Conservation (phyloP, 2,797 vertebrate species). For the Anomalospiza imberbis region DNA sequence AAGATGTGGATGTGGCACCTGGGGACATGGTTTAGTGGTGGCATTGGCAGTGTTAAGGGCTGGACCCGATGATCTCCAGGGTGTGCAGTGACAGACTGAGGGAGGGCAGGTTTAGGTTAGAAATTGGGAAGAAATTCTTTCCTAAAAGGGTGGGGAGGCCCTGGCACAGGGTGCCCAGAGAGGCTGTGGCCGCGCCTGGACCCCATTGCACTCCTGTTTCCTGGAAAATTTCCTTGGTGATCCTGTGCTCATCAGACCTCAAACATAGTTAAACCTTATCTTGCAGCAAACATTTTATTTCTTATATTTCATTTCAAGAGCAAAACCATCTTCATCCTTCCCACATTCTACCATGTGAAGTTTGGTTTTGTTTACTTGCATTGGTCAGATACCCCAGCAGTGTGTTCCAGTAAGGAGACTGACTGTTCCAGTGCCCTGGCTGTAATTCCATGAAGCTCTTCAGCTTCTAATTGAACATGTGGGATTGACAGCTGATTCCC, state of each 20-base stretch:
- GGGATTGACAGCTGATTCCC: neutral
- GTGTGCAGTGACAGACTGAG: neutral
- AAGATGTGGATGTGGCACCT: accelerated
- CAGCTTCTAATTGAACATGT: neutral
- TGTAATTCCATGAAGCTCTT: neutral
- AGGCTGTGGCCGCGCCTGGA: neutral
- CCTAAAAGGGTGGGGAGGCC: accelerated
- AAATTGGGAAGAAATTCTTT: neutral
- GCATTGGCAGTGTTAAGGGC: neutral
- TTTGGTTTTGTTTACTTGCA: neutral
- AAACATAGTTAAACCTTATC: neutral
- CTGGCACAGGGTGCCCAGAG: neutral
- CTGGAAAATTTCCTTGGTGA: neutral
- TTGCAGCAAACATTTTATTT: neutral
- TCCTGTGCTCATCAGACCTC: neutral
- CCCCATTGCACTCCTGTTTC: neutral
- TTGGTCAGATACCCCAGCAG: neutral
- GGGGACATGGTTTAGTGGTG: neutral
- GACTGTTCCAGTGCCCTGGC: conserved; percentile 27
- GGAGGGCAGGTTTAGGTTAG: neutral
- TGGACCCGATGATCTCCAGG: neutral
- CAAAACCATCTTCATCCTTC: neutral
- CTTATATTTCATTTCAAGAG: neutral
- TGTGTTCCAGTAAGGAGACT: neutral
- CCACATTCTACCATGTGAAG: neutral